Conservation (phyloP, 2,888 invertebrate genomes). For the Cremastinae sp. region DNA sequence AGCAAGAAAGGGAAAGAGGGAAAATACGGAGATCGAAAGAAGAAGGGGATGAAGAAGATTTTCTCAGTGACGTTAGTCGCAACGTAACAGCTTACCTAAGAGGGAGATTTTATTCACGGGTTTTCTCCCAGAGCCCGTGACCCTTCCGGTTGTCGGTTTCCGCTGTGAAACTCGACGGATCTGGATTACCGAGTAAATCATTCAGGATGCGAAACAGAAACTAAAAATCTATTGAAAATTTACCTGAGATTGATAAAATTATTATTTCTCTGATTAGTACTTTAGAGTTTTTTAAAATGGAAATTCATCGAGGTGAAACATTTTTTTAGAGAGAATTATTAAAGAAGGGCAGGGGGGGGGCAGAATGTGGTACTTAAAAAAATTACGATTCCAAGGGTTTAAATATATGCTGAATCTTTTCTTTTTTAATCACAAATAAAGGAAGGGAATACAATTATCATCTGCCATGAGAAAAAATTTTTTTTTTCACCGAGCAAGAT, state of each 20-base stretch:
- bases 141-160: constrained; percentile 16
- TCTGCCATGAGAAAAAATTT: too few relatives aligned
- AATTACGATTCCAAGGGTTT: too few relatives aligned
- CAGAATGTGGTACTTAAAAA: too few relatives aligned
- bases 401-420: too few relatives aligned
- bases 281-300: too few relatives aligned
- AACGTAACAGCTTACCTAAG: constrained; percentile 37
- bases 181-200: constrained; percentile 45
- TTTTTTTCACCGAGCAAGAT: too few relatives aligned
- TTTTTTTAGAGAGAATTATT: constrained; percentile 26
- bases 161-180: constrained; percentile 28
- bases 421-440: too few relatives aligned
- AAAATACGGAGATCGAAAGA: background rate
- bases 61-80: constrained; percentile 17
- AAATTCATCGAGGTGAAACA: constrained; percentile 16
- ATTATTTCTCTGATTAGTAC: constrained; percentile 7
- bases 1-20: background rate
- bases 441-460: too few relatives aligned
- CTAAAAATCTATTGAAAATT: constrained; percentile 15
- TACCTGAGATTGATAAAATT: constrained; percentile 16
- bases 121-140: constrained; percentile 18
- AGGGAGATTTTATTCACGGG: constrained; percentile 51
- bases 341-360: too few relatives aligned
- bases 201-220: constrained; percentile 6
- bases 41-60: background rate